A percentile compares a stretch with the other conserved stretches of the same genome.
phyloP scores from a whole-genome alignment of 2,113 vertebrate genomes.

The Mustela lutreola region DNA sequence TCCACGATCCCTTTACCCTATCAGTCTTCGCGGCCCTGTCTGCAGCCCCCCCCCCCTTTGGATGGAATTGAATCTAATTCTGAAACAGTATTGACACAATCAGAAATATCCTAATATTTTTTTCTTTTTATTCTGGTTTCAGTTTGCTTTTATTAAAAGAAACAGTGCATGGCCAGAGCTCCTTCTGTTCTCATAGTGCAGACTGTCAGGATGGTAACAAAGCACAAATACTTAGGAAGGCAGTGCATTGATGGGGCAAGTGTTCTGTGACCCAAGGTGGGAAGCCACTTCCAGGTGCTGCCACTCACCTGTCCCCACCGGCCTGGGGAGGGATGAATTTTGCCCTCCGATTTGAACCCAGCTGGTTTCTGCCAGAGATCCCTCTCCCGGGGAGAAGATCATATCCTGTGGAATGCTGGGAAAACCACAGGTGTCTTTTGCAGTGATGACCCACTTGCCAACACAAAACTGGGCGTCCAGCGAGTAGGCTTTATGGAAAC shows the following conservation, averaged over 20 bases:
- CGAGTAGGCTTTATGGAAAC: conserved; percentile 61
- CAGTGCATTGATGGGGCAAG: not conserved
- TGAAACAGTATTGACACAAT: conserved; percentile 47
- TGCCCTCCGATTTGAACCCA: not conserved
- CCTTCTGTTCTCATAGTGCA: not conserved
- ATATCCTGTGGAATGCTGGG: not conserved
- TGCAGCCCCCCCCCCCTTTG: not conserved
- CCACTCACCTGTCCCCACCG: not conserved
- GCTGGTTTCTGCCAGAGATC: not conserved
- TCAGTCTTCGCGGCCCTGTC: not conserved
- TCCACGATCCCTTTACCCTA: not conserved
- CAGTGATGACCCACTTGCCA: not conserved
- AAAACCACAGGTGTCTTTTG: not conserved
- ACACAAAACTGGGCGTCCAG: not conserved
- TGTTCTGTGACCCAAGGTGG: not conserved
- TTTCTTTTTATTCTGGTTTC: not conserved
- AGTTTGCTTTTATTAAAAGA: conserved; percentile 29
- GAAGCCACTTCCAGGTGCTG: not conserved
- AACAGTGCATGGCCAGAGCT: conserved; percentile 7
- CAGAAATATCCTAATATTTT: not conserved
- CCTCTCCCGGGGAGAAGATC: not conserved
- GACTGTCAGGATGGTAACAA: conserved; percentile 68
- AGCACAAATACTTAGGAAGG: conserved; percentile 79
- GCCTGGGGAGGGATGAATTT: not conserved
- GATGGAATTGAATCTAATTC: conserved; percentile 66